phyloP scores from a whole-genome alignment of 2,888 invertebrate species.

The Epinotia bilunana region DNA sequence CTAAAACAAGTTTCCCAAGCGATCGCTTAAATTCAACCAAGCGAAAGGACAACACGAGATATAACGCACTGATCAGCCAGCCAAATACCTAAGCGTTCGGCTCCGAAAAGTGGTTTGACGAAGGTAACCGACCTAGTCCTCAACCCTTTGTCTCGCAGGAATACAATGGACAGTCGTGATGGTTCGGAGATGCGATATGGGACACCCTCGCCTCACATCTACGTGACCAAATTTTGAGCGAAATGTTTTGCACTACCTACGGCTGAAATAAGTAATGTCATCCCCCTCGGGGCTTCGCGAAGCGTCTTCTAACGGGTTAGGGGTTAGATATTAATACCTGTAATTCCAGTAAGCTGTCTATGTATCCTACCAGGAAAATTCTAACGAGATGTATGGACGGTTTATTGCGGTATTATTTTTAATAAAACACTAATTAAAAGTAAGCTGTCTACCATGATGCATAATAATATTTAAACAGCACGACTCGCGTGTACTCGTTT shows the following conservation, averaged over 20 bases:
- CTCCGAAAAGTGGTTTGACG: slow-evolving; percentile 78
- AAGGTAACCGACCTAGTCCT: slow-evolving; percentile 76
- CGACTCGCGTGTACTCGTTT: not conserved
- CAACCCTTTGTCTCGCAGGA: slow-evolving; percentile 82
- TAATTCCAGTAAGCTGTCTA: slow-evolving; percentile 34
- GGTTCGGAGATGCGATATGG: slow-evolving; percentile 79
- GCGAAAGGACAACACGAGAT: slow-evolving; percentile 50
- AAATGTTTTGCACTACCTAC: slow-evolving; percentile 74
- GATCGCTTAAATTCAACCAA: slow-evolving; percentile 47
- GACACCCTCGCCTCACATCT: slow-evolving; percentile 69
- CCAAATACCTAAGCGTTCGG: slow-evolving; percentile 74
- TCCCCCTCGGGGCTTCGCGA: slow-evolving; percentile 60
- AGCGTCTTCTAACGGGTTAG: slow-evolving; percentile 52
- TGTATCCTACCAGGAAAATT: slow-evolving; percentile 40
- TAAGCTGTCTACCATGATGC: slow-evolving; percentile 13
- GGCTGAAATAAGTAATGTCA: slow-evolving; percentile 78
- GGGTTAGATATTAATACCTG: slow-evolving; percentile 46
- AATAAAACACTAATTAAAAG: slow-evolving; percentile 19
- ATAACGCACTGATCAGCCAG: slow-evolving; percentile 64
- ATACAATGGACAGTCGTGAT: slow-evolving; percentile 81
- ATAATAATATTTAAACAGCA: not conserved
- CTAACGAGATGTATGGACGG: slow-evolving; percentile 11
- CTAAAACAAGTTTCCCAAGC: slow-evolving; percentile 28
- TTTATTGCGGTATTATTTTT: slow-evolving; percentile 21
- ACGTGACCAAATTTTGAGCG: slow-evolving; percentile 83